A percentile compares a stretch with the other conserved stretches of the same genome.
These are phyloP conservation scores for Eunapius fragilis DNA, from an alignment of 37 sponge, comb jelly and placozoan species.

Conservation along the genomic window DNA sequence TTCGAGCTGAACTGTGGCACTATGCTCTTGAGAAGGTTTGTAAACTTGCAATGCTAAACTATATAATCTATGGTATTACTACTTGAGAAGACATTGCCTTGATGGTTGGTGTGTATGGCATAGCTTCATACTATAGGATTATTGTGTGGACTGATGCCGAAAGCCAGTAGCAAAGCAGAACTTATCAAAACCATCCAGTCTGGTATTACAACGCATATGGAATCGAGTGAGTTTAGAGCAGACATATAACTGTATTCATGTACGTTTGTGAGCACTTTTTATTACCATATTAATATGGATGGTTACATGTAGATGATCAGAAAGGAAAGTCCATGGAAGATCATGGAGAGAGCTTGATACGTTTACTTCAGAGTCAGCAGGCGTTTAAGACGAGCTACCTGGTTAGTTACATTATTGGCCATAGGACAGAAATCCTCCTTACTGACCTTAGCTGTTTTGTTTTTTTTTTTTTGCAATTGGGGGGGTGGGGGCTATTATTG, in stretches of 20 bases:
- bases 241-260: too few relatives aligned
- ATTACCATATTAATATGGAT: constrained; percentile 7
- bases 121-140: constrained; percentile 54
- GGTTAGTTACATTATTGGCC: constrained; percentile 14
- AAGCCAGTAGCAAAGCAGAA: neutral
- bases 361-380: constrained; percentile 38
- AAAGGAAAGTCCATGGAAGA: constrained; percentile 33
- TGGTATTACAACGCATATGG: neutral
- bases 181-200: neutral
- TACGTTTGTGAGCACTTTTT: neutral
- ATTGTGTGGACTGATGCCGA: constrained; percentile 64
- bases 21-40: constrained; percentile 79
- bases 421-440: too few relatives aligned
- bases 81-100: too few relatives aligned
- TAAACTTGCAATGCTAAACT: too few relatives aligned
- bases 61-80: too few relatives aligned
- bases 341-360: constrained; percentile 40
- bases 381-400: constrained; percentile 47
- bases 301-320: neutral
- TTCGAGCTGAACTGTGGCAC: constrained; percentile 76
- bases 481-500: too few relatives aligned
- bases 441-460: too few relatives aligned
- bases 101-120: neutral
- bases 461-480: too few relatives aligned
- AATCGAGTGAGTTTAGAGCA: constrained; percentile 12